A percentile compares a stretch with the other conserved stretches of the same genome.
Evolutionary conservation across 2,113 vertebrate species (phyloP).

Genomic region (Cynocephalus volans): DNA sequence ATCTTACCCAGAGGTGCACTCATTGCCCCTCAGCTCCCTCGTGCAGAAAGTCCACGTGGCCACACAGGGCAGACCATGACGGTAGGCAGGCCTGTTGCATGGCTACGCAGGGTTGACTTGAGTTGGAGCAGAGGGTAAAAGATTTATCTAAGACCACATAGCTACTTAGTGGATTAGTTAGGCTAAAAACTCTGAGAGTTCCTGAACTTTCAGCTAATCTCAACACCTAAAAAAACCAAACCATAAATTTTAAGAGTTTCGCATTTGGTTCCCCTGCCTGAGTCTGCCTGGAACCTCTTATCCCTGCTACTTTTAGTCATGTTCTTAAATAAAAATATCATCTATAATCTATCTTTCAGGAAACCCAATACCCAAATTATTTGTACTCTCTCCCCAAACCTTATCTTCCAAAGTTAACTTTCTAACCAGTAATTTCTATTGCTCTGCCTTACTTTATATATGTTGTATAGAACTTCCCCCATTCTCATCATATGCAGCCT

Average conservation of each 20-base stretch:
- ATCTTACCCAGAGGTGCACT: not conserved
- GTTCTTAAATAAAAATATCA: not conserved
- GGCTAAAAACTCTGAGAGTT: not conserved
- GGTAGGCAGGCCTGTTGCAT: not conserved
- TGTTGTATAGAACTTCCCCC: not conserved
- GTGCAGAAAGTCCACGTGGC: not conserved
- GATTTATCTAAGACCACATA: not conserved
- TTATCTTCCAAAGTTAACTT: not conserved
- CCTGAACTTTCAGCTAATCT: not conserved
- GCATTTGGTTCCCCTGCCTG: not conserved
- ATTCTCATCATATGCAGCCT: not conserved
- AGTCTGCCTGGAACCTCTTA: not conserved
- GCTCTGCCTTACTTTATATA: not conserved
- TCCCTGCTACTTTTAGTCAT: not conserved
- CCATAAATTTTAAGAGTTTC: not conserved
- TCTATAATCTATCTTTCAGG: not conserved
- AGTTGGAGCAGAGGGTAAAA: not conserved
- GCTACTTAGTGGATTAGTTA: not conserved
- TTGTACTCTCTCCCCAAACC: not conserved
- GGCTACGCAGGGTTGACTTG: not conserved
- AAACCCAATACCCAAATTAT: not conserved
- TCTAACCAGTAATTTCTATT: not conserved
- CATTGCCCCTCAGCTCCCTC: fast-evolving
- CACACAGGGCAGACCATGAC: not conserved
- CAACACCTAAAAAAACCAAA: not conserved